Base-by-base conservation (phyloP, 2,797 vertebrate genomes). In the Odontamblyopus rebecca region DNA sequence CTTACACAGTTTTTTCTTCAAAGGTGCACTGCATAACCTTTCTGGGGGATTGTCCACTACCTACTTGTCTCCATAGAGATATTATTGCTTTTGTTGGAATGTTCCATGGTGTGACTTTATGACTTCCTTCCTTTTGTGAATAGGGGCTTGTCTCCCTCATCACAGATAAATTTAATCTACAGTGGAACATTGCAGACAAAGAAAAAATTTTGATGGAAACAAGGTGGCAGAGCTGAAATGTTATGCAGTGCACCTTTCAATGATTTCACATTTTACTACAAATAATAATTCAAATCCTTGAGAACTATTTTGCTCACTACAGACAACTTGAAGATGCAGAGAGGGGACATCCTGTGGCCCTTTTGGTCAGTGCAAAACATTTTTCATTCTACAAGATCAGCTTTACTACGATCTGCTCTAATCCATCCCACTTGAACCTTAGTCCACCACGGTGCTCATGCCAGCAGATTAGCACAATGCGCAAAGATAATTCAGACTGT, bases 381-480 rank as follows among this genome's bases (percentile, higher is more conserved):
- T 89, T 90, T 90, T 85, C 35, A 86, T 88, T 81, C 84, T 87
- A 78, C 87, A 91, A 62, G 61, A 62, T 73, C 89, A 85, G 92
- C 90, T 93, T 92, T 93, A 85, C 89, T 89, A 83, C 88, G 89
- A 92, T 93, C 90, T 90, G 75, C 88, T 84, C 82, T 93, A 93
- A 93, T 93, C 91, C 92, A 79, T 87, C 89, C 89, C 86, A 91
- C 92, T 93, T 91, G 89, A 92, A 93, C 90, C 91, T 91, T 91
- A 88, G 86, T 91, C 92, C 78, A 84, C 82, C 81, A 70, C 89
- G 85, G 81, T 89, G 83, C 87, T 89, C 91, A 89, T 88, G 92
- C 91, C 90, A 91, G 84, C 89, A 92, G 93, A 93, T 93, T 93
- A 92, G 90, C 92, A 91, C 90, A 93, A 91, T 92, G 78, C 80